Base-by-base conservation (phyloP, 2,797 vertebrate genomes). In the Remorina albescens region DNA sequence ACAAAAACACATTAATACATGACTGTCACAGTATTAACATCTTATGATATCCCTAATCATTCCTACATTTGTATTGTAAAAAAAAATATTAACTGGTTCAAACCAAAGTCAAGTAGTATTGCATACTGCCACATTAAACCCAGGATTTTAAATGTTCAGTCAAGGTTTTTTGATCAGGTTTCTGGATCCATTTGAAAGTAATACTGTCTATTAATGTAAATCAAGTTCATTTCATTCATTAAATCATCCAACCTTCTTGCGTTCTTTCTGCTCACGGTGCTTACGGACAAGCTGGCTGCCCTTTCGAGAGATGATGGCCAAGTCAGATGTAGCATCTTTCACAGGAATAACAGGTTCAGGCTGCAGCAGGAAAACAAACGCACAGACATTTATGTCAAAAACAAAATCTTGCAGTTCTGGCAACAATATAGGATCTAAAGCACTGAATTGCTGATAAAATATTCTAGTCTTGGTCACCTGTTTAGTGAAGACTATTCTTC, bases 401-500 rank as follows among this genome's bases (percentile, higher is more conserved):
- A 32, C 1, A 61, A 21, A 6, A 4, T 39, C 3, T 15, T 0
- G 15, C 12, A 50, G 32, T 39, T 61, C 1, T 56, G 19, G 50
- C 3, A 64, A 21, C 68, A 67, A 69, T 25, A 47, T 50, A 5
- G 63, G 6, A 65, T 26, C 2, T 2, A 46, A 37, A 5, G 16
- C 37, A 51, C 13, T 41, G 2, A 66, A 11, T 57, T 6, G 19
- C 36, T 8, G n/a, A 34, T n/a, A 12, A n/a, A 53, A 18, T 28
- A 50, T 41, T 70, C 12, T 15, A 32, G 16, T 28, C 34, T 21
- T 23, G 1, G 46, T 69, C 26, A 99, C 98, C 97, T 99, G 98
- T 86, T 99, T 99, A 47, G 98, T 99, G 90, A 99, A 99, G 75
- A 99, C 98, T 23, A 99, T 99, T 82, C 98, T 95, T 54, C 98